phyloP scores from a whole-genome alignment of 2,888 invertebrate genomes.

The Pristionchus maxplancki region DNA sequence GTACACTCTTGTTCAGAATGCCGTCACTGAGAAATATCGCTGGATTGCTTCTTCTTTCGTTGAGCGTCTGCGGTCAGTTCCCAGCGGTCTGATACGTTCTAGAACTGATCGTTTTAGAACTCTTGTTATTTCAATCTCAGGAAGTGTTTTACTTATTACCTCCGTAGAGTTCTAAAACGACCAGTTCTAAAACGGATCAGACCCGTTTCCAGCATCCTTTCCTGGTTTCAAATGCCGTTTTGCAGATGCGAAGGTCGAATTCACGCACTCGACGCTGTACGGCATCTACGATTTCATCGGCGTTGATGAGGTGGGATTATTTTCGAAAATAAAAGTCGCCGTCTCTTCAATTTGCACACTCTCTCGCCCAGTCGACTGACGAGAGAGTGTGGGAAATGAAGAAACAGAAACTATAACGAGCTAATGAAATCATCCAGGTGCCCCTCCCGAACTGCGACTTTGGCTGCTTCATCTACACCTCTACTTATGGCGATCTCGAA shows the following conservation, averaged over 20 bases:
- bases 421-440: too few relatives aligned
- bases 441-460: neutral
- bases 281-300: neutral
- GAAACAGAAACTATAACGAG: too few relatives aligned
- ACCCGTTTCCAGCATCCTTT: too few relatives aligned
- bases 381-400: too few relatives aligned
- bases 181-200: too few relatives aligned
- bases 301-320: neutral
- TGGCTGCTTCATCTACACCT: neutral
- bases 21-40: neutral
- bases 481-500: neutral
- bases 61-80: neutral
- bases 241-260: neutral
- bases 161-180: too few relatives aligned
- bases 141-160: too few relatives aligned
- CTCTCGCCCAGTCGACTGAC: too few relatives aligned
- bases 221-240: neutral
- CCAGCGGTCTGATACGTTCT: too few relatives aligned
- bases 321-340: neutral
- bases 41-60: neutral
- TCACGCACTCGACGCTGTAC: neutral
- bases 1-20: neutral
- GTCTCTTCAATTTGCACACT: too few relatives aligned
- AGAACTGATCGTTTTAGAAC: too few relatives aligned
- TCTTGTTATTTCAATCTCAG: too few relatives aligned